Evolutionary conservation across 2,797 vertebrate species (phyloP).

Genomic region (Trachops cirrhosus): DNA sequence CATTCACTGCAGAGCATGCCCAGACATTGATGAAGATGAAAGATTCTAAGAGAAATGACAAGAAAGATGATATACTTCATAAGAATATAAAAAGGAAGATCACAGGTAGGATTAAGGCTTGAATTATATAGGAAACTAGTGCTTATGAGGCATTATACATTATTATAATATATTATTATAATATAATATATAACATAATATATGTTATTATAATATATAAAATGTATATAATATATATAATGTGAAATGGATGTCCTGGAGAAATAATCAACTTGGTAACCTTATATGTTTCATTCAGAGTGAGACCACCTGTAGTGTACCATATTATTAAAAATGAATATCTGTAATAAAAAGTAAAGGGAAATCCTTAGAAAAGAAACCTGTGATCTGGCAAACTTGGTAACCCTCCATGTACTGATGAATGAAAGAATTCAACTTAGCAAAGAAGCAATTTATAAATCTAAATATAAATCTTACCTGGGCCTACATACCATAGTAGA

Average conservation of each 20-base stretch:
- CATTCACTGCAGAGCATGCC: neutral
- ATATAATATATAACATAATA: too few species aligned
- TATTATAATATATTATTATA: too few species aligned
- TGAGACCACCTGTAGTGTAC: neutral
- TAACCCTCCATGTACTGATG: neutral
- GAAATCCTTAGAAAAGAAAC: neutral
- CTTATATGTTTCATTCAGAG: neutral
- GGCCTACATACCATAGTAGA: neutral
- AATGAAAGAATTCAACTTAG: neutral
- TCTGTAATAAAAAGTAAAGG: neutral
- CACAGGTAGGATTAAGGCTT: neutral
- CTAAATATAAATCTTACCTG: neutral
- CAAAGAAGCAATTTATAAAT: neutral
- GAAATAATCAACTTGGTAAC: neutral
- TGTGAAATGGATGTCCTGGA: neutral
- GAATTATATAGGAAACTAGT: neutral
- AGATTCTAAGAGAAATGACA: neutral
- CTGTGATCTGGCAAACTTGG: neutral
- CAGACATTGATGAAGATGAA: neutral
- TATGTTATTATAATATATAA: too few species aligned
- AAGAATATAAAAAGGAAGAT: neutral
- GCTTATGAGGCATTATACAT: neutral
- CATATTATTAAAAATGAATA: neutral
- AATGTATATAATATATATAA: too few species aligned
- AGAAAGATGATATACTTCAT: neutral